Evolutionary conservation across 2,888 invertebrate species (phyloP).

Genomic region (Patella ulyssiponensis): DNA sequence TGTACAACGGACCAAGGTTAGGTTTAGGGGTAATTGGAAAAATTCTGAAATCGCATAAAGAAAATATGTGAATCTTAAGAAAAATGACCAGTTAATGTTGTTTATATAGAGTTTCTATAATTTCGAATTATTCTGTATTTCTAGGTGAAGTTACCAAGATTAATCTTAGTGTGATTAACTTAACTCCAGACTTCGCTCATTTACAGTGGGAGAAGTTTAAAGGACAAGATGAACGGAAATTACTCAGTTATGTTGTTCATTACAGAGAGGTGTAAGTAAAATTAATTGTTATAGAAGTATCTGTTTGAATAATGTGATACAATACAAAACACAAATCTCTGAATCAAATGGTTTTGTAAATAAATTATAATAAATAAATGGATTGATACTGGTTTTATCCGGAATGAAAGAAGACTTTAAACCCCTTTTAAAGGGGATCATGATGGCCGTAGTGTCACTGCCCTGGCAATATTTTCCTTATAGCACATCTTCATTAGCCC

Average conservation of each 20-base stretch:
- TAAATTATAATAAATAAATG: background rate
- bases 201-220: conserved; percentile 72
- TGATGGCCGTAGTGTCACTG: too few species aligned
- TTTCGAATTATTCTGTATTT: background rate
- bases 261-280: conserved; percentile 81
- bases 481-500: too few species aligned
- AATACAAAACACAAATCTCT: background rate
- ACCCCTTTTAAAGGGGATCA: too few species aligned
- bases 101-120: too few species aligned
- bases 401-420: background rate
- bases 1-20: too few species aligned
- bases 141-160: conserved; percentile 50
- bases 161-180: conserved; percentile 33
- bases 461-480: too few species aligned
- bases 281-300: background rate
- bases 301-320: background rate
- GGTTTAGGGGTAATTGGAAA: too few species aligned
- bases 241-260: conserved; percentile 91
- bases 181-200: conserved; percentile 45
- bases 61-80: too few species aligned
- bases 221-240: conserved; percentile 79
- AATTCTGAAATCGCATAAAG: too few species aligned
- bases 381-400: background rate
- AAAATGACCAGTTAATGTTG: too few species aligned
- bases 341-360: background rate